Base-by-base conservation (phyloP, 2,888 invertebrate genomes). In the Drosophila dives region DNA sequence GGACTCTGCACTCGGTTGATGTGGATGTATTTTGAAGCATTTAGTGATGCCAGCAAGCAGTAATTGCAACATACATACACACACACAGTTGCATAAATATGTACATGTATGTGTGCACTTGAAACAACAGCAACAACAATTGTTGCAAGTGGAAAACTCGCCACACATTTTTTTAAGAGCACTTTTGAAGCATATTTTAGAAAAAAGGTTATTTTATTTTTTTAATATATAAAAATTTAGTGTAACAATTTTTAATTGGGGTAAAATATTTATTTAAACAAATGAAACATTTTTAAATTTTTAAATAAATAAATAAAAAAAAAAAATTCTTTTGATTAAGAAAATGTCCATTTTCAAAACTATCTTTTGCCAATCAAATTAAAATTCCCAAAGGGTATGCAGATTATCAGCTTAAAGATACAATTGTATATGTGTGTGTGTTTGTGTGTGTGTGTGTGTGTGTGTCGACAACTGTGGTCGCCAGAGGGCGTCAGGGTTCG, bases 401-500 rank as follows among this genome's bases (percentile, higher is more conserved):
- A 64, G 66, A 69, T 64, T 64, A 70, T 66, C 63, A 48, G 26
- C 10, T 7, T 20, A 20, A 10, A 56, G 15, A 23, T 55, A 26
- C 53, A 53, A 61, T 45, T 69, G 53, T 69, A 42, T 38, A 33
- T 54, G 45, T 23, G 17, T 1, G 4, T 48, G 7, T 48, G 8
- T 17, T 2, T 10, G 12, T 29, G 32, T 56, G n/a, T 12, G 32
- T 51, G 7, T 20, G 51, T 51, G 32, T 33, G 23, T 66, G 73
- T 73, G 62, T 64, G 76, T 55, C 59, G 66, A 72, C 72, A 72
- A 67, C 48, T 64, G 51, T 63, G 63, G 62, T 56, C 72, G 80
- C 74, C 77, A 72, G 74, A 53, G 79, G 77, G 80, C 72, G 80
- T 71, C 72, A 64, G 51, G 65, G 70, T 72, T 66, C 65, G 49